Conservation (phyloP, 2,888 invertebrate species). For the Gibbula magus region DNA sequence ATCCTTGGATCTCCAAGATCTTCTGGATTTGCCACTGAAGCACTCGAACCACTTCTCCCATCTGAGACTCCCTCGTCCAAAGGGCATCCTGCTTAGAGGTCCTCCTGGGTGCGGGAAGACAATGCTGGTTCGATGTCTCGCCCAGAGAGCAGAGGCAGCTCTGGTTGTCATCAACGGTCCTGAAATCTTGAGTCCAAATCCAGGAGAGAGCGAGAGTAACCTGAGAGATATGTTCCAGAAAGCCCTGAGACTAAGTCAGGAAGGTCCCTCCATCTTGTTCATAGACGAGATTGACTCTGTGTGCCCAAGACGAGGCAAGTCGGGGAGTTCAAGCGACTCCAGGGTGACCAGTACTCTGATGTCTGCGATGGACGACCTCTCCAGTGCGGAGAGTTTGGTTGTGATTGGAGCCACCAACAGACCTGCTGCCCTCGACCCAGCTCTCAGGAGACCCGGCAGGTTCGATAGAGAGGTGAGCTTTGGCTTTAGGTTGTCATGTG, state of each 20-base stretch:
- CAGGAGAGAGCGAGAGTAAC: conserved; percentile 78
- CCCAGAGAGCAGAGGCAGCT: conserved; percentile 75
- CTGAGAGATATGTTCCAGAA: conserved; percentile 77
- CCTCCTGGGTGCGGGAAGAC: conserved; percentile 72
- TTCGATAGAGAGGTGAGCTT: conserved; percentile 78
- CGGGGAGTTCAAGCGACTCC: conserved; percentile 66
- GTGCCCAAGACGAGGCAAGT: conserved; percentile 53
- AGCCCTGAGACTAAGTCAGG: conserved; percentile 72
- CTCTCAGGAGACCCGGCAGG: conserved; percentile 78
- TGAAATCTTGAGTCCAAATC: conserved; percentile 76
- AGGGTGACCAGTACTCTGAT: conserved; percentile 77
- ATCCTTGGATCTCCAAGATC: conserved; percentile 48
- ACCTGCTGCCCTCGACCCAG: conserved; percentile 76
- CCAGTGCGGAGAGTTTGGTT: conserved; percentile 72
- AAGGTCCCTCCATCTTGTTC: conserved; percentile 74
- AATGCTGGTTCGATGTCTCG: conserved; percentile 83
- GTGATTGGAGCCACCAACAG: conserved; percentile 79
- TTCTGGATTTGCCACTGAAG: conserved; percentile 49
- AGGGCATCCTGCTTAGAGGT: conserved; percentile 65
- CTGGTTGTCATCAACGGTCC: conserved; percentile 76
- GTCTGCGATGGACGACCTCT: conserved; percentile 76
- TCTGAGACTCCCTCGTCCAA: conserved; percentile 45
- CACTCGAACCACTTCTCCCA: conserved; percentile 31
- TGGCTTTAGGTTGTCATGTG: not conserved
- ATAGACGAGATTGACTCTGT: conserved; percentile 75